These are phyloP conservation scores for Motacilla tschutschensis DNA, from an alignment of 2,113 vertebrate genomes.

Conservation along the genomic window DNA sequence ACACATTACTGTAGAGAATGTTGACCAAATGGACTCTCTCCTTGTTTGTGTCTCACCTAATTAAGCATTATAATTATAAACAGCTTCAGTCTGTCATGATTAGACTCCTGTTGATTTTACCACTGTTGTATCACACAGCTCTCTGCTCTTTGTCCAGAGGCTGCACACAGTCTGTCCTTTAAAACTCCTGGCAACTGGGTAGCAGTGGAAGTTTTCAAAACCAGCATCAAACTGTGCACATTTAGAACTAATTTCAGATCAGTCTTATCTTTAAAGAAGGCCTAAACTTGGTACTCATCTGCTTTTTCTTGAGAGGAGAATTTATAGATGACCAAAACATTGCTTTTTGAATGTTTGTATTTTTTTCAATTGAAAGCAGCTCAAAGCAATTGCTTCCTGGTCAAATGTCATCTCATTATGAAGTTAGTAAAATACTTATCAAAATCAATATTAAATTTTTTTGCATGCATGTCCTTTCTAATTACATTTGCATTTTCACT, in stretches of 20 bases:
- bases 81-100: constrained; percentile 19
- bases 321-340: background rate
- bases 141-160: background rate
- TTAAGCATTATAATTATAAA: constrained; percentile 38
- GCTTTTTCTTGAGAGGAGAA: background rate
- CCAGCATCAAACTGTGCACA: background rate
- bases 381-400: constrained; percentile 1
- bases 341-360: background rate
- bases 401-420: constrained; percentile 12
- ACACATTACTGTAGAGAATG: background rate
- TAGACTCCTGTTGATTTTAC: constrained; percentile 15
- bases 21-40: background rate
- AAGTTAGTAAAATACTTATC: constrained; percentile 38
- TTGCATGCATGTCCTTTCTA: background rate
- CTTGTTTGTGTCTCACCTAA: constrained; percentile 38
- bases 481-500: constrained; percentile 36
- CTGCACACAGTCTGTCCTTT: background rate
- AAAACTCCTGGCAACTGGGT: background rate
- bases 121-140: background rate
- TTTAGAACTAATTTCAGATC: background rate
- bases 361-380: background rate
- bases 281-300: background rate
- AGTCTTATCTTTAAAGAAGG: background rate
- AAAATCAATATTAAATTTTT: background rate
- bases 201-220: background rate